A percentile compares a stretch with the other conserved stretches of the same genome.
Conservation (phyloP, 2,888 invertebrate genomes). For the Ecliptopera silaceata region DNA sequence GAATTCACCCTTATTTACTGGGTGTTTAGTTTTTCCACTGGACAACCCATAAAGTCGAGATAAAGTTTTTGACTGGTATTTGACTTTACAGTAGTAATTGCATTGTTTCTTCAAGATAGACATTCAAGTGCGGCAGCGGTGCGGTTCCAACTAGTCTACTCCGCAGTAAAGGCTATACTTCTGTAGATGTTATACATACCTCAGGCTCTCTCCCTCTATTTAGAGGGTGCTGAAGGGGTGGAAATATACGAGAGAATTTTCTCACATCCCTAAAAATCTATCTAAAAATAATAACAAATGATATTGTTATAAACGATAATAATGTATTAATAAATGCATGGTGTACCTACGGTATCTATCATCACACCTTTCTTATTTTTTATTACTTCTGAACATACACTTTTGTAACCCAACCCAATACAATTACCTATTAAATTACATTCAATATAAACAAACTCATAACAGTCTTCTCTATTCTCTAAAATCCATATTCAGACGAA, state of each 20-base stretch:
- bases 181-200: conserved; percentile 41
- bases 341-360: no score
- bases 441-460: no score
- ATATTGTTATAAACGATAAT: no score
- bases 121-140: conserved; percentile 69
- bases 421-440: no score
- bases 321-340: no score
- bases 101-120: conserved; percentile 54
- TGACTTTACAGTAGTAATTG: conserved; percentile 45
- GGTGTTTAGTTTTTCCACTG: conserved; percentile 60
- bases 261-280: conserved; percentile 5
- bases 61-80: conserved; percentile 44
- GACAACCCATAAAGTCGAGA: conserved; percentile 50
- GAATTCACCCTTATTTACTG: conserved; percentile 53
- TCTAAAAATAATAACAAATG: no score
- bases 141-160: conserved; percentile 56
- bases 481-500: no score
- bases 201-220: conserved; percentile 51
- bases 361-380: no score
- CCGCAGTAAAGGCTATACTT: conserved; percentile 56
- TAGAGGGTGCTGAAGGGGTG: conserved; percentile 43
- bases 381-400: no score
- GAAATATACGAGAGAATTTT: conserved; percentile 49
- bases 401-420: no score
- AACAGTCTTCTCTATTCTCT: no score